Base-by-base conservation (phyloP, 1,140 invertebrate species). In the Caenorhabditis briggsae region DNA sequence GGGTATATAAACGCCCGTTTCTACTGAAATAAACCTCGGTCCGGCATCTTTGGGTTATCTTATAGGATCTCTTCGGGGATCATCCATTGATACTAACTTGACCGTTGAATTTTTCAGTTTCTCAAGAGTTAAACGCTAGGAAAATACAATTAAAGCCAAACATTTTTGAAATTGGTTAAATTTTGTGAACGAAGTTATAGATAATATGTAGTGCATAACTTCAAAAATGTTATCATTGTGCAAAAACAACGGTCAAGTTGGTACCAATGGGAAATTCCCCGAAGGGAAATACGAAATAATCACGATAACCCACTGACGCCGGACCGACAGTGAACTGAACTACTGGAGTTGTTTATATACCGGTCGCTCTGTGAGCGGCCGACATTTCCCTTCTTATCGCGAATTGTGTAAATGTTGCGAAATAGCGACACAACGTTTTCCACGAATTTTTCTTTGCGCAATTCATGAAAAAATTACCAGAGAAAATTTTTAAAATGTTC, bases 271-370 rank as follows among this genome's bases (percentile, higher is more conserved):
- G 43, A 70, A 43, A n/a, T 43, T 70, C 9, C 65, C 43, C 65
- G 9, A 12, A 43, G 12, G 25, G 20, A n/a, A n/a, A n/a, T n/a
- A n/a, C n/a, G 65, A 14, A 14, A 70, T 5, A 70, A 9, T 12
- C 5, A 41, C 46, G 43, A 70, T 70, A 70, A 70, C 65, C 65
- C 41, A 70, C 41, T 48, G 65, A 46, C 65, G 33, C 65, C 65
- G 65, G 65, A 70, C 65, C 65, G 65, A 23, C 23, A 16, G 9
- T 70, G 12, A n/a, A 25, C 20, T 43, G 9, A 8, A 5, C 41
- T 2, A 16, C 1, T 18, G 11, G 41, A 11, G 8, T 11, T 46
- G 43, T 9, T 70, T 70, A 46, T n/a, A 70, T 70, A 70, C 16
- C 7, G n/a, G 8, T 1, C 18, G 41, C 5, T 25, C 43, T 7